Percentiles rank a stretch among this genome's conserved stretches.
These are phyloP conservation scores for Ophthalmolycus amberensis DNA, from an alignment of 2,113 vertebrate genomes.

Conservation along the genomic window DNA sequence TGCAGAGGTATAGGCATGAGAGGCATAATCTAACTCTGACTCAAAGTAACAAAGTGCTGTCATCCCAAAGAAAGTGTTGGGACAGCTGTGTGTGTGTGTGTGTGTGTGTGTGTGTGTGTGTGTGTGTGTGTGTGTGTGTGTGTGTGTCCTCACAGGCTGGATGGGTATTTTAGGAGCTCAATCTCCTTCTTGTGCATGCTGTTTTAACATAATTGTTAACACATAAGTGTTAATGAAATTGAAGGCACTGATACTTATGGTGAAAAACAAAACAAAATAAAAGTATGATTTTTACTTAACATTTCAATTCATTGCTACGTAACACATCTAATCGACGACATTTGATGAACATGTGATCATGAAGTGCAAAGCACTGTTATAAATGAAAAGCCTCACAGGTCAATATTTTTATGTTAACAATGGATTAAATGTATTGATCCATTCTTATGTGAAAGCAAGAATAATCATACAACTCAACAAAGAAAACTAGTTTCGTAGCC, in stretches of 20 bases:
- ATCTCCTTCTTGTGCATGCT: not conserved
- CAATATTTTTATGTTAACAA: not conserved
- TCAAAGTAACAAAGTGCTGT: slow-evolving; percentile 56
- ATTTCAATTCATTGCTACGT: not conserved
- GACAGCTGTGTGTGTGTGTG: slow-evolving; percentile 71
- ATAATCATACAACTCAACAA: not conserved
- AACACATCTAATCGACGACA: too few relatives aligned
- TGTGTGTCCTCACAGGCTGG: slow-evolving; percentile 1
- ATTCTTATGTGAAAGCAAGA: not conserved
- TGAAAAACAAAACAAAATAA: too few relatives aligned
- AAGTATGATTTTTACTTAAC: not conserved
- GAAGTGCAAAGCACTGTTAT: not conserved
- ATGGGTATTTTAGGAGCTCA: slow-evolving; percentile 17
- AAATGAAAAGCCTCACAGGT: not conserved
- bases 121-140: too few relatives aligned
- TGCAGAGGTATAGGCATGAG: slow-evolving; percentile 75
- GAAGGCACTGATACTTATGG: not conserved
- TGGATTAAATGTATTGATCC: not conserved
- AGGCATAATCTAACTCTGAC: slow-evolving; percentile 67
- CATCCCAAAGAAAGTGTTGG: slow-evolving; percentile 75
- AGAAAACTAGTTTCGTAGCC: not conserved
- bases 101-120: too few relatives aligned
- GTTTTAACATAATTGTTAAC: slow-evolving; percentile 8
- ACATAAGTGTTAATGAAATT: not conserved
- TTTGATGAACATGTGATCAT: not conserved